Base-by-base conservation (phyloP, 2,888 invertebrate genomes). In the Erebia ligea region DNA sequence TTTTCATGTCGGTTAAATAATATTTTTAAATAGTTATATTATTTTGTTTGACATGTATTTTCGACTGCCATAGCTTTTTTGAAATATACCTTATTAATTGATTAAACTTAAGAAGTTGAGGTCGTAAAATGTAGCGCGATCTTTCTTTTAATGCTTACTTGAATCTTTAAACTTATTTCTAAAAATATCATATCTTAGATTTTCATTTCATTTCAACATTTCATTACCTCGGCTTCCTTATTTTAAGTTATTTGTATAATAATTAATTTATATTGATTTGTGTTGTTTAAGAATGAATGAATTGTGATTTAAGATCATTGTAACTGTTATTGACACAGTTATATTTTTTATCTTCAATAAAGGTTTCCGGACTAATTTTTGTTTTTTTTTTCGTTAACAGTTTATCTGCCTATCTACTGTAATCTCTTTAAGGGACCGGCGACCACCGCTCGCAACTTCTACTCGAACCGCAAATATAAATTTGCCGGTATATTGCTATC, bases 171-270 rank as follows among this genome's bases (percentile, higher is more conserved):
- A 19, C 21, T 19, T 50, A 59, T 34, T 34, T 34, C 25, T 73
- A 59, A 2, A 40, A 64, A n/a, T 69, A 54, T 42, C 65, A 59
- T 66, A 52, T 19, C 45, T 62, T 15, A 13, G 13, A 1, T 21
- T 13, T 13, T 19, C 15, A 19, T 52, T 40, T 73, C 56, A 17
- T 70, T 70, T 73, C 72, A 73, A 77, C 90, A 88, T 91, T 92
- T 90, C 76, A 88, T 89, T 83, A 82, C 91, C 91, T 92, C 91
- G 78, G 88, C 90, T 90, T 90, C 85, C 80, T 86, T 87, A 82
- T 86, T 87, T 84, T 84, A 83, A 80, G 81, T 72, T 76, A 80
- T 84, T 85, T 75, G 81, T 81, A 74, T 76, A 80, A 74, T 76
- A 80, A 76, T 81, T 76, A 80, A 76, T 81, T 77, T 82, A 74